phyloP scores from a whole-genome alignment of 2,797 vertebrate species.

The Hirundo rustica region DNA sequence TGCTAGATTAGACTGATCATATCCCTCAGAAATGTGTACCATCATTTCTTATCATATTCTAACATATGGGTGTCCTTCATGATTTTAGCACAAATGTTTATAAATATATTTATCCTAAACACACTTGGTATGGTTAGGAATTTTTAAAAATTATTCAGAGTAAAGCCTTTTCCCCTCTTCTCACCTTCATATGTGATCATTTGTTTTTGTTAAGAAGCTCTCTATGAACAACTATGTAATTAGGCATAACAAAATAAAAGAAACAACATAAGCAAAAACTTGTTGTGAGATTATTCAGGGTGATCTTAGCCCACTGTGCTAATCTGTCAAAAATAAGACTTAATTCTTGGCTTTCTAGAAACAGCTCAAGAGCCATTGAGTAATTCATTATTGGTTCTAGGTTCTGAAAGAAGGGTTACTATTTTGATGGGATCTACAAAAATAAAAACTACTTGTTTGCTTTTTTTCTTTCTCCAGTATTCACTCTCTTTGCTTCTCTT shows the following conservation, averaged over 20 bases:
- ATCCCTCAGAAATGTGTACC: not conserved
- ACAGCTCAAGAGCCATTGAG: not conserved
- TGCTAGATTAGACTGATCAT: not conserved
- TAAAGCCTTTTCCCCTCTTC: not conserved
- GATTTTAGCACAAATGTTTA: not conserved
- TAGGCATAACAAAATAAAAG: not conserved
- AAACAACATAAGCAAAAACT: not conserved
- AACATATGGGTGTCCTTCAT: not conserved
- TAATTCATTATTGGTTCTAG: not conserved
- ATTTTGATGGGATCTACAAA: not conserved
- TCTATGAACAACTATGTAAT: not conserved
- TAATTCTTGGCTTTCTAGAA: not conserved
- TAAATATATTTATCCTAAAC: not conserved
- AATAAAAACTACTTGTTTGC: not conserved
- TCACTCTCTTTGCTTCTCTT: not conserved
- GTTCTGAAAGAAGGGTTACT: not conserved
- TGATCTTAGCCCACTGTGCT: not conserved
- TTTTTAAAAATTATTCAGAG: not conserved
- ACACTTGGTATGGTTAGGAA: not conserved
- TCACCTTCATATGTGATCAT: not conserved
- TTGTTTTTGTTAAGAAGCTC: not conserved
- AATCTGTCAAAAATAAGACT: not conserved
- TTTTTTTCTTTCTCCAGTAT: not conserved
- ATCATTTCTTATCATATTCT: not conserved
- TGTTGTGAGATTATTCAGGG: not conserved